Conservation (phyloP, 92 coral and sea anemone genomes). For the Phenganax stokvisi region DNA sequence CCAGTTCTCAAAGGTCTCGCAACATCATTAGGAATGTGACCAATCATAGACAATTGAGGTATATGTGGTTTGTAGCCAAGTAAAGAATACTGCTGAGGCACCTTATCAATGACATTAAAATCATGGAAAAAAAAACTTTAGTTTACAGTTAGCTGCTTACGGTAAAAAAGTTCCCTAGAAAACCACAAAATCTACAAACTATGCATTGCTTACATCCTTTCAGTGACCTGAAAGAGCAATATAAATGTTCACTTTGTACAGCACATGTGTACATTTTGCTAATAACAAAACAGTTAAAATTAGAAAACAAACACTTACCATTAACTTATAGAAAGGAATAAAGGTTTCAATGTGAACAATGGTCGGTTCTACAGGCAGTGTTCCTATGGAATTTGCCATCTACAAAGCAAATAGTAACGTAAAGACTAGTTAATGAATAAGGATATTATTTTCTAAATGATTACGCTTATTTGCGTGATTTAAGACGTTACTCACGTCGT, state of each 20-base stretch:
- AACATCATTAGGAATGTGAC: constrained; percentile 79
- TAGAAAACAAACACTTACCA: constrained; percentile 44
- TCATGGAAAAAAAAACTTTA: background rate
- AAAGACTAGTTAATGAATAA: too few species aligned
- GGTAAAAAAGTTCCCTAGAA: background rate
- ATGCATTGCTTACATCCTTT: too few species aligned
- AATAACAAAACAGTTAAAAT: background rate
- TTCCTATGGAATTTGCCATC: constrained; percentile 82
- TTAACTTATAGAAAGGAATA: constrained; percentile 72
- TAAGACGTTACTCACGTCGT: constrained; percentile 56
- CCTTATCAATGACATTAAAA: constrained; percentile 45
- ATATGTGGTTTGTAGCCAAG: constrained; percentile 78
- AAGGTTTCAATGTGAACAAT: constrained; percentile 70
- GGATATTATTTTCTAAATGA: too few species aligned
- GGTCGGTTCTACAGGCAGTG: constrained; percentile 68
- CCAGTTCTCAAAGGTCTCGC: constrained; percentile 78
- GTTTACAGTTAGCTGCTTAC: background rate
- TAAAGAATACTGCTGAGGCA: constrained; percentile 77
- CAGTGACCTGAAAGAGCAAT: too few species aligned
- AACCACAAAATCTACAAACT: too few species aligned
- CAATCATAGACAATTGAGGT: constrained; percentile 65
- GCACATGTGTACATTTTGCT: background rate
- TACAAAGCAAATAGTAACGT: constrained; percentile 8
- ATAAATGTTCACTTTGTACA: too few species aligned
- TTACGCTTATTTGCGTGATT: background rate